phyloP scores from a whole-genome alignment of 1,140 invertebrate genomes.

The Popillia japonica region DNA sequence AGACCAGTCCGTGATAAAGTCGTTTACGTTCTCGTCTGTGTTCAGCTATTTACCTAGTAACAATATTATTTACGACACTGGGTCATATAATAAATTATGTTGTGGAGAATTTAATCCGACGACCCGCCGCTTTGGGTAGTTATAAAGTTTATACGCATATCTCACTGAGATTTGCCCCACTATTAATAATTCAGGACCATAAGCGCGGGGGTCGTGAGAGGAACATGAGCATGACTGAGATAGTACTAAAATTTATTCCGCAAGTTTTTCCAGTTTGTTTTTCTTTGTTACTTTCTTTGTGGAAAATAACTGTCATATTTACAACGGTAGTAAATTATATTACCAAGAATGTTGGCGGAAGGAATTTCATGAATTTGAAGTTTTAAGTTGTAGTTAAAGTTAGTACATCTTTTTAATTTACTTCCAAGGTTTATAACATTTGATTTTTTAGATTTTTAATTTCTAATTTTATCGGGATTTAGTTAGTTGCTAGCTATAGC shows the following conservation, averaged over 20 bases:
- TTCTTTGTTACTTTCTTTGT: no score
- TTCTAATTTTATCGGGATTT: no score
- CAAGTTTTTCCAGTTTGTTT: background rate
- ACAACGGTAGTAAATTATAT: background rate
- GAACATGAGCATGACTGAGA: background rate
- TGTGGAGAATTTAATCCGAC: conserved; percentile 21
- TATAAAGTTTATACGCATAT: conserved; percentile 20
- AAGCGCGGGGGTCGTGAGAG: background rate
- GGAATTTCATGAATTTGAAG: background rate
- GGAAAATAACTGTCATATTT: background rate
- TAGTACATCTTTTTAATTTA: no score
- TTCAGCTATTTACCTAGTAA: conserved; percentile 3
- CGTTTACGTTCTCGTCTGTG: background rate
- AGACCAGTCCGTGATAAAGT: background rate
- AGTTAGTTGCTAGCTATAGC: no score
- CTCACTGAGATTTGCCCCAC: background rate
- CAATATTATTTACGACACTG: conserved; percentile 30
- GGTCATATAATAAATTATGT: conserved; percentile 11
- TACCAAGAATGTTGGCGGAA: no score
- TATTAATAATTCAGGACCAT: conserved; percentile 5
- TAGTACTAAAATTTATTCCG: background rate
- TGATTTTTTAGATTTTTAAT: no score
- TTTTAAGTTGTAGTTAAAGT: no score
- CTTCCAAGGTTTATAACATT: no score
- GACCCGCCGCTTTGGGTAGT: background rate